phyloP scores from a whole-genome alignment of 2,888 invertebrate genomes.

The Galerucella nymphaeae region DNA sequence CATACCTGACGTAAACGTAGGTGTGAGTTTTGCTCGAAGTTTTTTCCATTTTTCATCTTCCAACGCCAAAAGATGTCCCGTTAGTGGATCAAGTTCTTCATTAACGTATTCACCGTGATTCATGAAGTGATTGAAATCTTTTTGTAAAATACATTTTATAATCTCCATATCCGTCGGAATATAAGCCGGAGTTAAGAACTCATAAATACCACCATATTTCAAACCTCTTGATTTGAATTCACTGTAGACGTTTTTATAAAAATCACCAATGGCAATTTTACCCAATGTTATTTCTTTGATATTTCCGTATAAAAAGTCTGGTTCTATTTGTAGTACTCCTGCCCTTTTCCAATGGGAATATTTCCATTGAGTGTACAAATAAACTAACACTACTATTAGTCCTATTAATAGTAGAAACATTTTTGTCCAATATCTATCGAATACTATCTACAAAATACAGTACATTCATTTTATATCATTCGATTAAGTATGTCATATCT shows the following conservation, averaged over 20 bases:
- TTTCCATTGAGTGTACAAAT: conserved; percentile 43
- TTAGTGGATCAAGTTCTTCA: conserved; percentile 56
- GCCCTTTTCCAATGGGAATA: conserved; percentile 54
- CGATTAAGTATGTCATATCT: neutral
- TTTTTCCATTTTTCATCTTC: conserved; percentile 69
- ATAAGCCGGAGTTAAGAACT: conserved; percentile 52
- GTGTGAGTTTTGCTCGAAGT: conserved; percentile 70
- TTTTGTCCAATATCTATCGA: neutral
- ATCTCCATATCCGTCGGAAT: conserved; percentile 58
- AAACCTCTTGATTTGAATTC: conserved; percentile 44
- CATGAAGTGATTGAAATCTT: conserved; percentile 59
- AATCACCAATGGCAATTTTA: conserved; percentile 21
- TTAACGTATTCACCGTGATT: conserved; percentile 57
- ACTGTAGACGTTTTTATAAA: conserved; percentile 35
- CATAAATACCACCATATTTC: conserved; percentile 51
- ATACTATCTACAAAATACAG: neutral
- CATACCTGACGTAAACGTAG: conserved; percentile 64
- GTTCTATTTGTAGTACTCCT: conserved; percentile 46
- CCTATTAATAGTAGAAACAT: conserved; percentile 1
- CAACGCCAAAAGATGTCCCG: conserved; percentile 53
- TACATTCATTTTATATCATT: neutral
- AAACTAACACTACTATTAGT: conserved; percentile 18
- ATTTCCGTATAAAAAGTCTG: conserved; percentile 39
- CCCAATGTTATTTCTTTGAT: conserved; percentile 15
- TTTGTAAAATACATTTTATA: conserved; percentile 57